phyloP scores from a whole-genome alignment of 2,888 invertebrate species.

The Cylloceria caligata region DNA sequence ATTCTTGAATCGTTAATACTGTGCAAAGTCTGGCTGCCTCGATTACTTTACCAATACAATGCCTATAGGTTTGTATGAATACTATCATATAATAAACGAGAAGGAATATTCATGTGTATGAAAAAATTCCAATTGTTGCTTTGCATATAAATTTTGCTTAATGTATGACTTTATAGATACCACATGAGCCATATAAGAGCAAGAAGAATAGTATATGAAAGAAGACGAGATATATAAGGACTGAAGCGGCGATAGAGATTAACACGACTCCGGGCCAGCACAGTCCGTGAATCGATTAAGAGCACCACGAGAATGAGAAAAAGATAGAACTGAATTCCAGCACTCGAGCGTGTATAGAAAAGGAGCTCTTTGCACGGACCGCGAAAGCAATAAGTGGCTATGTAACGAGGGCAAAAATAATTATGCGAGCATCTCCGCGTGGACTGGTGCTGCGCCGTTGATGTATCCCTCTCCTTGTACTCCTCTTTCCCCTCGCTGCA shows the following conservation, averaged over 20 bases:
- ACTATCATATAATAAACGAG: slow-evolving; percentile 14
- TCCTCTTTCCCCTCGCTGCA: slow-evolving; percentile 9
- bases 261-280: slow-evolving; percentile 50
- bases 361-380: slow-evolving; percentile 46
- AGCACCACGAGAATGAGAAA: slow-evolving; percentile 20
- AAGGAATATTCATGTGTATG: not conserved
- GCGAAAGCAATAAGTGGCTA: slow-evolving; percentile 55
- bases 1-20: slow-evolving; percentile 53
- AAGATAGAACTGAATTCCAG: slow-evolving; percentile 38
- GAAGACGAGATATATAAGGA: not conserved
- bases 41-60: slow-evolving; percentile 19
- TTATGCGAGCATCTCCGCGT: slow-evolving; percentile 64
- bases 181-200: not conserved
- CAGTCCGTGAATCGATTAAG: slow-evolving; percentile 58
- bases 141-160: slow-evolving; percentile 55
- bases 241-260: slow-evolving; percentile 39
- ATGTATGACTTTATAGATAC: slow-evolving; percentile 26
- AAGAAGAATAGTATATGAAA: slow-evolving; percentile 4
- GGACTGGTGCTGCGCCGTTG: slow-evolving; percentile 37
- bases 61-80: not conserved
- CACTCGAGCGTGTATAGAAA: slow-evolving; percentile 24
- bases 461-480: slow-evolving; percentile 34
- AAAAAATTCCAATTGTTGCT: slow-evolving; percentile 43
- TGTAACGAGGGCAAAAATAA: slow-evolving; percentile 72
- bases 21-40: slow-evolving; percentile 34